These are phyloP conservation scores for Eupithecia tripunctaria DNA, from an alignment of 2,888 invertebrate genomes.

Conservation along the genomic window DNA sequence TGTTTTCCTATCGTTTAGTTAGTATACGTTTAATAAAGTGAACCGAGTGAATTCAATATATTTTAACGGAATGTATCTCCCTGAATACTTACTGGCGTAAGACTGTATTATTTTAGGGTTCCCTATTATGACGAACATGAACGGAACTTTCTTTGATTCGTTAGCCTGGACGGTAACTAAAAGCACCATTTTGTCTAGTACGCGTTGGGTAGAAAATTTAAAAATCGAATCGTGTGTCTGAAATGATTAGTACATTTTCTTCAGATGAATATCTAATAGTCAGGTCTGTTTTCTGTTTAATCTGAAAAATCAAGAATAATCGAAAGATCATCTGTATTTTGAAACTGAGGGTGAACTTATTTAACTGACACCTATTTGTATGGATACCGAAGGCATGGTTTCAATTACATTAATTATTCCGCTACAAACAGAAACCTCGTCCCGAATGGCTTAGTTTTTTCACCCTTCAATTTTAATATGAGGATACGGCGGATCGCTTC, in stretches of 20 bases:
- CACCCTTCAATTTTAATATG: constrained; percentile 51
- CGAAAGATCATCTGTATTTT: too few species aligned
- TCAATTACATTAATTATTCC: constrained; percentile 5
- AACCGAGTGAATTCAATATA: not conserved
- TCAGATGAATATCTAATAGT: too few species aligned
- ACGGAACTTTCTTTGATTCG: not conserved
- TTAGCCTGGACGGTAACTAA: not conserved
- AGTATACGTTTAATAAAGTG: not conserved
- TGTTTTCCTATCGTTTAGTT: not conserved
- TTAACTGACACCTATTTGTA: too few species aligned
- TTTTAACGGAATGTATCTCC: not conserved
- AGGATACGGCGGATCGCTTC: constrained; percentile 43
- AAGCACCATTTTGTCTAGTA: not conserved
- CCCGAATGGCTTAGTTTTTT: constrained; percentile 6
- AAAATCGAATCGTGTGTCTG: too few species aligned
- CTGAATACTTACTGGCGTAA: not conserved
- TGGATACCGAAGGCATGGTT: not conserved
- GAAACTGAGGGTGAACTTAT: too few species aligned
- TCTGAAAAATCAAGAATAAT: too few species aligned
- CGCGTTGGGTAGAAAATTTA: too few species aligned
- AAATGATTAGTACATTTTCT: too few species aligned
- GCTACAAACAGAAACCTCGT: constrained; percentile 15
- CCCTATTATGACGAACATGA: not conserved
- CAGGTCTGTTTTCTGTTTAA: too few species aligned
- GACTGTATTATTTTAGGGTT: not conserved